Percentiles rank a stretch among this genome's conserved stretches.
Evolutionary conservation across 1,140 invertebrate species (phyloP).

Genomic region (Trissolcus basalis): DNA sequence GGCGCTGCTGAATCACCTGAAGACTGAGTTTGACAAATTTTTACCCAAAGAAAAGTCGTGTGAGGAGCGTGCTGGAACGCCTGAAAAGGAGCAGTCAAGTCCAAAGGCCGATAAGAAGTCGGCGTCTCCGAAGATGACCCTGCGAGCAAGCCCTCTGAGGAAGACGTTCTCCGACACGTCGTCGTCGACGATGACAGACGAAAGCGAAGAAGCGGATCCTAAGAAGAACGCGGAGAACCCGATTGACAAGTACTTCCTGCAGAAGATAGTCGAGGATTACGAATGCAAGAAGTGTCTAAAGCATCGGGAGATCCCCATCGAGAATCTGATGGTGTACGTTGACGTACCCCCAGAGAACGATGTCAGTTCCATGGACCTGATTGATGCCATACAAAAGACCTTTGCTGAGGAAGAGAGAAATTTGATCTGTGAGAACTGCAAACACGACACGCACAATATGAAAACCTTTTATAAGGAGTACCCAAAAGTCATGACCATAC

Average conservation of each 20-base stretch:
- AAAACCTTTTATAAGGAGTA: conserved; percentile 62
- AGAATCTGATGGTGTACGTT: conserved; percentile 67
- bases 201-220: neutral
- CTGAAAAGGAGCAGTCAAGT: too few species aligned
- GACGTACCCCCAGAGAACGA: conserved; percentile 61
- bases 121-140: too few species aligned
- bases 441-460: conserved; percentile 61
- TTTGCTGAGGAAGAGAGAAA: conserved; percentile 63
- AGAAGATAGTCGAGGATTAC: conserved; percentile 68
- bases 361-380: conserved; percentile 48
- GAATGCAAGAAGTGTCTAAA: conserved; percentile 62
- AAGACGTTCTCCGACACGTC: neutral
- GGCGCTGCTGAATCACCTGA: conserved; percentile 68
- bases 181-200: neutral
- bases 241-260: conserved; percentile 66
- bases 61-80: conserved; percentile 5
- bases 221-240: conserved; percentile 56
- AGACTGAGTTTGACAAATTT: conserved; percentile 62
- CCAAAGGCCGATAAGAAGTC: too few species aligned
- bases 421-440: conserved; percentile 64
- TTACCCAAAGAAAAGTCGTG: conserved; percentile 49
- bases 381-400: conserved; percentile 60
- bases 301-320: conserved; percentile 62
- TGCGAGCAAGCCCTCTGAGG: too few species aligned
- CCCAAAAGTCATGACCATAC: conserved; percentile 67